Evolutionary conservation across 2,797 vertebrate genomes (phyloP).

Genomic region (Falco novaeseelandiae): DNA sequence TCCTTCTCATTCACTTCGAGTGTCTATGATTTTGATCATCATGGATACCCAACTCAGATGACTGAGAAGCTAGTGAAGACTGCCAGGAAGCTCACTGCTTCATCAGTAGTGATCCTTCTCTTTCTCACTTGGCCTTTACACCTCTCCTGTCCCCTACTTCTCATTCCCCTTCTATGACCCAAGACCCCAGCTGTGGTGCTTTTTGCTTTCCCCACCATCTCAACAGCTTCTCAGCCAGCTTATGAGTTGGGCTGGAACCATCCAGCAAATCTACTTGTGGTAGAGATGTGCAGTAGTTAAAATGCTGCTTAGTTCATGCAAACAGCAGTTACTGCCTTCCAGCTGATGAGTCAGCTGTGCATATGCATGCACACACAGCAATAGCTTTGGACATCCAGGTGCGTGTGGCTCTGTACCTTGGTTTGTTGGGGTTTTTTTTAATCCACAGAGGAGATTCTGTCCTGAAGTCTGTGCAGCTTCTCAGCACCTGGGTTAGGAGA

Average conservation of each 20-base stretch:
- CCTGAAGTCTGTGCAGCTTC: background rate
- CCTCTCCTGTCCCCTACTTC: background rate
- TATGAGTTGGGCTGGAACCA: background rate
- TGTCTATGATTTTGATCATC: background rate
- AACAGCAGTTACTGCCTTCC: background rate
- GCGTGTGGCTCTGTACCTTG: background rate
- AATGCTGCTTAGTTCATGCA: background rate
- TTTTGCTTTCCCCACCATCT: background rate
- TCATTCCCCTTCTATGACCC: background rate
- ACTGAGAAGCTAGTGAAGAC: background rate
- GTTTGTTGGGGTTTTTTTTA: background rate
- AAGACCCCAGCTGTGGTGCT: background rate
- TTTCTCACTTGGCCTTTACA: background rate
- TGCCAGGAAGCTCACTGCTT: background rate
- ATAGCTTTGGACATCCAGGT: background rate
- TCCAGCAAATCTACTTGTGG: background rate
- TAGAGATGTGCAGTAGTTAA: background rate
- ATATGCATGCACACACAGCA: background rate
- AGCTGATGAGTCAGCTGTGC: background rate
- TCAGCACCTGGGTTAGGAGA: background rate
- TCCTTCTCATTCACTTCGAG: background rate
- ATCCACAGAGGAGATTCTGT: background rate
- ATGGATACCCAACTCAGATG: background rate
- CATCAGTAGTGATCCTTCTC: background rate
- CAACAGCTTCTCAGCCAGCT: background rate